phyloP scores from a whole-genome alignment of 1,140 invertebrate genomes.

The Acromyrmex charruanus region DNA sequence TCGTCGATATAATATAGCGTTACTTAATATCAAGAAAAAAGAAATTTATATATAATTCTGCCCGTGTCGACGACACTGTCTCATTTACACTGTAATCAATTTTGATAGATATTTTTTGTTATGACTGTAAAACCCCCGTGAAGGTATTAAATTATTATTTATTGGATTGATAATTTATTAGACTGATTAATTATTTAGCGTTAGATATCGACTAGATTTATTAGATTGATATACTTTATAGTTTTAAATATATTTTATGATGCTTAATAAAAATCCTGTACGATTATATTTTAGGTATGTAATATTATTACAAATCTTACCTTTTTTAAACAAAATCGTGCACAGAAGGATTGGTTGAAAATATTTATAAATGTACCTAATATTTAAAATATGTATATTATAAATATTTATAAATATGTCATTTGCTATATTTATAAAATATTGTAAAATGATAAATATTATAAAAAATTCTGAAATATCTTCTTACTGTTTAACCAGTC shows the following conservation, averaged over 20 bases:
- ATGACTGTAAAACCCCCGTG: neutral
- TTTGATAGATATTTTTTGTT: neutral
- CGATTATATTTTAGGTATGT: neutral
- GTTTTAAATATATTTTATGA: neutral
- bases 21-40: slow-evolving; percentile 3
- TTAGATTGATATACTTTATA: neutral
- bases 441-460: too few species aligned
- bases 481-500: neutral
- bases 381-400: too few species aligned
- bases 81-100: slow-evolving; percentile 5
- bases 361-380: neutral
- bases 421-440: neutral
- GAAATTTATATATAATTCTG: neutral
- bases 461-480: neutral
- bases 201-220: neutral
- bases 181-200: neutral
- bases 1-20: slow-evolving; percentile 14
- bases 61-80: neutral
- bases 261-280: neutral
- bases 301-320: neutral
- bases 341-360: neutral
- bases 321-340: neutral
- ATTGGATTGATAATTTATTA: neutral
- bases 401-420: too few species aligned
- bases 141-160: neutral